Base-by-base conservation (phyloP, 2,888 invertebrate species). In the Taphrorychus bicolor region DNA sequence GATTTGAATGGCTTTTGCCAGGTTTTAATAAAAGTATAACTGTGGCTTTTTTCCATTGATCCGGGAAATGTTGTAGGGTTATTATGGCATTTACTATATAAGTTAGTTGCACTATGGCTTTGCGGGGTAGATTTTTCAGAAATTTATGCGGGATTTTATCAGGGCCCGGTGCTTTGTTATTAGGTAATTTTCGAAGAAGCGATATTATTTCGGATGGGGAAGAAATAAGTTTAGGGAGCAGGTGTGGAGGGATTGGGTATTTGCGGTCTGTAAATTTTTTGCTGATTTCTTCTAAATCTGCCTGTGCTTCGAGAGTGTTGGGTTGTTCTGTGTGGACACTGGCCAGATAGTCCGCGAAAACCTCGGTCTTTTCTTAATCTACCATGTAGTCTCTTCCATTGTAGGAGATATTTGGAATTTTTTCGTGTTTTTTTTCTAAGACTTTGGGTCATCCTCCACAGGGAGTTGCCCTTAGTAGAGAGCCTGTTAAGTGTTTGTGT, bases 61-160 rank as follows among this genome's bases (percentile, higher is more conserved):
- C 18, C 4, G 57, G 57, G 18, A 57, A 57, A 17, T 57, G 57
- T 16, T 57, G 57, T 9, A 57, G 18, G 9, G 4, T 17, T 4
- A 41, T 3, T 3, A 57, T 41, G 7, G 57, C 32, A 18, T 57
- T 57, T 16, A 54, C 21, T 11, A 54, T 54, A 14, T 24, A 23
- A 4, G 21, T 24, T 21, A 54, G 5, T 23, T 54, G 24, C 3
- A 54, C 23, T 9, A 54, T 22, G 9, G 54, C 14, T 64, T 76
- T 76, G 22, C 21, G 62, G 1, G 72, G 70, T 7, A 77, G 56
- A n/a, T 76, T 71, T 69, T 76, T 74, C n/a, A 73, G 22, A 3
- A 71, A 5, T 18, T 22, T 62, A 40, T 70, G 65, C n/a, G 56
- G 45, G 2, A 71, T 65, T 1, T 53, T 41, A 41, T 72, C 72